Evolutionary conservation across 2,797 vertebrate species (phyloP).

Genomic region (Sphenodon punctatus): DNA sequence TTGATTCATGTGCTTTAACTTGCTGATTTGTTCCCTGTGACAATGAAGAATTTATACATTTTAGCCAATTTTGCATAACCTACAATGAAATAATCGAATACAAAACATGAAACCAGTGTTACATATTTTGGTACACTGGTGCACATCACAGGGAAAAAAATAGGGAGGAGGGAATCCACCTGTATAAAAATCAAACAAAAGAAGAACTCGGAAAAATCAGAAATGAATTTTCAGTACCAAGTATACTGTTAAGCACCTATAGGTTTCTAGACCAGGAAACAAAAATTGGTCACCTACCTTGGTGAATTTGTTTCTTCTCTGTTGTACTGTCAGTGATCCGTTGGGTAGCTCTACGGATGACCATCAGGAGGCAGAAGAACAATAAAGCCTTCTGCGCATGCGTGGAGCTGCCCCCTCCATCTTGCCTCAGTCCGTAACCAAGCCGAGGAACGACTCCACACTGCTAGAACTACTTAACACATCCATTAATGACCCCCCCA

Average conservation of each 20-base stretch:
- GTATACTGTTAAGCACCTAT: conserved; percentile 12
- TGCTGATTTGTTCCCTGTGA: conserved; percentile 93
- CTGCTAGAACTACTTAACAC: too few species aligned
- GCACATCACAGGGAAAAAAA: conserved; percentile 29
- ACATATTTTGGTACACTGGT: conserved; percentile 53
- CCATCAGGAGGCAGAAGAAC: too few species aligned
- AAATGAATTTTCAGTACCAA: conserved; percentile 29
- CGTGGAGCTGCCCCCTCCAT: too few species aligned
- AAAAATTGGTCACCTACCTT: too few species aligned
- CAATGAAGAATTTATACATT: conserved; percentile 61
- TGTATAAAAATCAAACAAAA: too few species aligned
- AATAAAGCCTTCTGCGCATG: too few species aligned
- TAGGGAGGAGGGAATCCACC: conserved; percentile 8
- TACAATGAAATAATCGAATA: conserved; percentile 49
- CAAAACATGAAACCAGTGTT: conserved; percentile 30
- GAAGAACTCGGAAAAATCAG: conserved; percentile 16
- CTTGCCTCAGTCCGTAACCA: too few species aligned
- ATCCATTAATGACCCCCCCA: too few species aligned
- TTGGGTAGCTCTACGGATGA: too few species aligned
- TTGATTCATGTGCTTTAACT: conserved; percentile 92
- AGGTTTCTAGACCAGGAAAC: not conserved
- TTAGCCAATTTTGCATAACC: conserved; percentile 45
- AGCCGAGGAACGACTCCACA: too few species aligned
- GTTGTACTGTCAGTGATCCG: too few species aligned
- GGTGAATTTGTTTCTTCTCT: too few species aligned